Conservation (phyloP, 2,888 invertebrate species). For the Acleris cristana region DNA sequence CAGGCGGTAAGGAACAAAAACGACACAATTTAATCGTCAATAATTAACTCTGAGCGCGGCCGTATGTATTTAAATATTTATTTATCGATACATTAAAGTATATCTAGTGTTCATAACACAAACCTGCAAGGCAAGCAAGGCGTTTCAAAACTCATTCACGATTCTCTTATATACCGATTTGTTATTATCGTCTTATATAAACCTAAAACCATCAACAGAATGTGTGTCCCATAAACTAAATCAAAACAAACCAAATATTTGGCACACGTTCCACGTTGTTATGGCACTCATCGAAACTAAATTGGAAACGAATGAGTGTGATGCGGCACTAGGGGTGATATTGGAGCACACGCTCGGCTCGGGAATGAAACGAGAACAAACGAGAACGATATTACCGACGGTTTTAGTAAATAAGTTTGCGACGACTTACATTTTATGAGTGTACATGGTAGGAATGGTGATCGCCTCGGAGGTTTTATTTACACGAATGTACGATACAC, state of each 20-base stretch:
- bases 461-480: conserved; percentile 21
- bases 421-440: conserved; percentile 55
- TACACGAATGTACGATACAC: not conserved
- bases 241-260: conserved; percentile 46
- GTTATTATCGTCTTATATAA: too few species aligned
- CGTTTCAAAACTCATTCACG: too few species aligned
- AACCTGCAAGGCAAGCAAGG: too few species aligned
- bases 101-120: too few species aligned
- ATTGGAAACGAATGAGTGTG: conserved; percentile 70
- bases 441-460: conserved; percentile 18
- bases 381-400: conserved; percentile 58
- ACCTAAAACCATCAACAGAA: conserved; percentile 1
- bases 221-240: conserved; percentile 23
- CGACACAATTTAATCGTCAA: too few species aligned
- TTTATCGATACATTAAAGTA: too few species aligned
- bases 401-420: conserved; percentile 46
- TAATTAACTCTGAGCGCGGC: too few species aligned
- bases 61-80: too few species aligned
- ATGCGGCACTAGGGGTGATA: conserved; percentile 53
- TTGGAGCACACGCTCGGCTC: conserved; percentile 46
- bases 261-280: conserved; percentile 61
- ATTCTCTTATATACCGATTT: too few species aligned
- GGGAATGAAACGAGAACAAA: conserved; percentile 55
- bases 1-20: too few species aligned
- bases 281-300: conserved; percentile 71